These are phyloP conservation scores for Columbina picui DNA, from an alignment of 2,113 vertebrate species.

Conservation along the genomic window DNA sequence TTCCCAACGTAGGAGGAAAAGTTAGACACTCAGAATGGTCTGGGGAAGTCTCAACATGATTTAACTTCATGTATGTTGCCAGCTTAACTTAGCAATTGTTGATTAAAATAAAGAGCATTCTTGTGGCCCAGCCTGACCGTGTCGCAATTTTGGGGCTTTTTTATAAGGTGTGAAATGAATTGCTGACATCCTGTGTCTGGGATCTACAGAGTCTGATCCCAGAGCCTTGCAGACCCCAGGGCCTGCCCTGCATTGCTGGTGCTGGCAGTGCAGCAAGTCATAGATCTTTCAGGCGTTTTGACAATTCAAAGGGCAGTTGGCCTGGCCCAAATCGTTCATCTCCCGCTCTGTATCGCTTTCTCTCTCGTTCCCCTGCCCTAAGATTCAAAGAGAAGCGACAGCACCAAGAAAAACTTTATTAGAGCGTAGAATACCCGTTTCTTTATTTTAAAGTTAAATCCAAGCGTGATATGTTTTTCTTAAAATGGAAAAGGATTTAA, in stretches of 20 bases:
- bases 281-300: slow-evolving; percentile 32
- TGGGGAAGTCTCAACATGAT: not conserved
- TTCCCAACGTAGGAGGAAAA: not conserved
- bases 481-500: slow-evolving; percentile 13
- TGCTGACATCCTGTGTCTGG: not conserved
- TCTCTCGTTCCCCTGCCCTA: not conserved
- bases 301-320: slow-evolving; percentile 44
- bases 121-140: slow-evolving; percentile 7
- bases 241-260: slow-evolving; percentile 11
- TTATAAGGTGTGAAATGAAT: slow-evolving; percentile 18
- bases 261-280: not conserved
- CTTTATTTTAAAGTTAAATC: slow-evolving; percentile 14
- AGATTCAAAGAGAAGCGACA: slow-evolving; percentile 53
- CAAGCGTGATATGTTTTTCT: not conserved
- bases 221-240: not conserved
- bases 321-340: slow-evolving; percentile 58
- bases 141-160: not conserved
- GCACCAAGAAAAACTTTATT: slow-evolving; percentile 65
- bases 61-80: not conserved
- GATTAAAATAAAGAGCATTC: slow-evolving; percentile 21
- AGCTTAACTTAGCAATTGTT: slow-evolving; percentile 34
- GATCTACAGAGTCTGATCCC: not conserved
- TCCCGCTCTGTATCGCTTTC: not conserved
- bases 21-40: not conserved
- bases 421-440: not conserved